Evolutionary conservation across 1,140 invertebrate genomes (phyloP).

Genomic region (Lysiphlebus fabarum): DNA sequence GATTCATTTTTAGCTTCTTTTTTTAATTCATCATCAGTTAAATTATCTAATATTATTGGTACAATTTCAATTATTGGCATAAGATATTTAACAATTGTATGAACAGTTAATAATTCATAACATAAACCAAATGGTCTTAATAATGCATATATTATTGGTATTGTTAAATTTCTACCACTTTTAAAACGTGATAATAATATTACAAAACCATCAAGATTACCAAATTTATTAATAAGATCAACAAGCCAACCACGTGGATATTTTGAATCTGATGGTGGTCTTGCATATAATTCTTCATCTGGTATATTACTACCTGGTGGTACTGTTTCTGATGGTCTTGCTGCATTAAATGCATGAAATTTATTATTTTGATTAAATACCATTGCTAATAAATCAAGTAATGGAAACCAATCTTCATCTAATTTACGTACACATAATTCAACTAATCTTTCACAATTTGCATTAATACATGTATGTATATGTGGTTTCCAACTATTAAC

Average conservation of each 20-base stretch:
- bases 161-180: slow-evolving; percentile 66
- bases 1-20: slow-evolving; percentile 95
- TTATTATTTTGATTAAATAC: slow-evolving; percentile 91
- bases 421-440: slow-evolving; percentile 89
- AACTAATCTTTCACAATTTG: slow-evolving; percentile 88
- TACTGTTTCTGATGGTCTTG: slow-evolving; percentile 77
- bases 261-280: slow-evolving; percentile 71
- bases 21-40: slow-evolving; percentile 96
- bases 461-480: slow-evolving; percentile 92
- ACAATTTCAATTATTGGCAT: slow-evolving; percentile 92
- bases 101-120: slow-evolving; percentile 85
- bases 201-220: slow-evolving; percentile 83
- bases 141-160: slow-evolving; percentile 79
- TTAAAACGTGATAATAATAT: slow-evolving; percentile 85
- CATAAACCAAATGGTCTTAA: slow-evolving; percentile 90
- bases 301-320: slow-evolving; percentile 60
- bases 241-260: slow-evolving; percentile 89
- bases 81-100: slow-evolving; percentile 89
- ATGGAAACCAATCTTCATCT: slow-evolving; percentile 88
- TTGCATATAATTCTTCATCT: slow-evolving; percentile 79
- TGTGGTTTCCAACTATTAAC: slow-evolving; percentile 97
- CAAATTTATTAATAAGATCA: slow-evolving; percentile 93
- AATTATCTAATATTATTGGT: slow-evolving; percentile 84
- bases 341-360: slow-evolving; percentile 91
- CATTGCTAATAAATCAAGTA: slow-evolving; percentile 89